phyloP scores from a whole-genome alignment of 2,797 vertebrate genomes.

The Apogon talboti region DNA sequence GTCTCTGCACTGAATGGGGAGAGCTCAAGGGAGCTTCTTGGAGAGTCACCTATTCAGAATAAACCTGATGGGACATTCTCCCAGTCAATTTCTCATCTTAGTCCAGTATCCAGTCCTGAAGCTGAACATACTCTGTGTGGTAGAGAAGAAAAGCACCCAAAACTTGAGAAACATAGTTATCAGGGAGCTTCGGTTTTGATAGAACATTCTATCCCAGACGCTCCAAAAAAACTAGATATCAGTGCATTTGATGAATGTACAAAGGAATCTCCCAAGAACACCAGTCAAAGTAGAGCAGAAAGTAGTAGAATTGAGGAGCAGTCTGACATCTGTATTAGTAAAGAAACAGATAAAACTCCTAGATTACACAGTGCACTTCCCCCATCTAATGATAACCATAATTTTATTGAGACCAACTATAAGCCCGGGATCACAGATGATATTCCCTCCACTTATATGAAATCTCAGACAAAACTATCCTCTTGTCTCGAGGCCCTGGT shows the following conservation, averaged over 20 bases:
- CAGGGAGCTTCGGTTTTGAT: constrained; percentile 80
- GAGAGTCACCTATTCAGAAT: constrained; percentile 82
- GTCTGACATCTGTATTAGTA: constrained; percentile 64
- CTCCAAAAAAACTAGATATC: constrained; percentile 77
- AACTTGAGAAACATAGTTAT: constrained; percentile 86
- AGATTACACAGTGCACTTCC: constrained; percentile 74
- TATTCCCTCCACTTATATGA: constrained; percentile 75
- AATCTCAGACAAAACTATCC: constrained; percentile 89
- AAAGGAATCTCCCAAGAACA: constrained; percentile 80
- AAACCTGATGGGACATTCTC: constrained; percentile 87
- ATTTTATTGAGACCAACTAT: constrained; percentile 75
- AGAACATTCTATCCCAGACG: constrained; percentile 82
- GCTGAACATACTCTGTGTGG: constrained; percentile 85
- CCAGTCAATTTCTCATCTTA: constrained; percentile 90
- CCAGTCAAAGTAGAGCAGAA: constrained; percentile 63
- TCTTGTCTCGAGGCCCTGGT: constrained; percentile 93
- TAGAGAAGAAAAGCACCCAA: constrained; percentile 80
- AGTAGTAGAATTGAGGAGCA: constrained; percentile 61
- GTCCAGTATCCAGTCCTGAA: constrained; percentile 93
- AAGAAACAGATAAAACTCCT: constrained; percentile 71
- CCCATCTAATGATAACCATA: constrained; percentile 74
- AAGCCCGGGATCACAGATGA: constrained; percentile 68
- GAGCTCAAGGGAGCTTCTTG: constrained; percentile 81
- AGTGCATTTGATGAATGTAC: constrained; percentile 89
- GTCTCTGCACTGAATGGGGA: constrained; percentile 90